phyloP scores from a whole-genome alignment of 2,797 vertebrate species.

The Danio albolineatus region DNA sequence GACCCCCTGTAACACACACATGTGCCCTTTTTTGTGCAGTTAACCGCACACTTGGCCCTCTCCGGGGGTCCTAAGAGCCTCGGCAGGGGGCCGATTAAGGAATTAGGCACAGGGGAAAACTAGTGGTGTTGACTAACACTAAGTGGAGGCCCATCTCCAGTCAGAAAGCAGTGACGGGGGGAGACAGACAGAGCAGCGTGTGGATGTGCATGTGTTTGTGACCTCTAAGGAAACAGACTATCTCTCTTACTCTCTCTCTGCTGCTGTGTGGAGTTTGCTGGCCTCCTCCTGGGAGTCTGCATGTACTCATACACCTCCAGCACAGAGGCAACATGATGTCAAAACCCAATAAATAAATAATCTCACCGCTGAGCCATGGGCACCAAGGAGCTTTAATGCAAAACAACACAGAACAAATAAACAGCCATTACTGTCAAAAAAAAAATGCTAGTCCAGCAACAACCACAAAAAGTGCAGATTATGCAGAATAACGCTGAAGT shows the following conservation, averaged over 20 bases:
- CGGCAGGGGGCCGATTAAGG: slow-evolving; percentile 53
- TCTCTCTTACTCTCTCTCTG: background rate
- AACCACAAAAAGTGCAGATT: background rate
- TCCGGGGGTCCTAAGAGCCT: slow-evolving; percentile 58
- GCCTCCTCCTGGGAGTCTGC: slow-evolving; percentile 14
- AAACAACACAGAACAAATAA: slow-evolving; percentile 36
- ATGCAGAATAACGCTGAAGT: background rate
- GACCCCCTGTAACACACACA: slow-evolving; percentile 48
- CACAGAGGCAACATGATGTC: slow-evolving; percentile 23
- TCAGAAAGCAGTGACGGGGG: slow-evolving; percentile 31
- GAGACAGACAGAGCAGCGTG: background rate
- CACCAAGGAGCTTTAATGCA: slow-evolving; percentile 36
- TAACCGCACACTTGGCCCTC: slow-evolving; percentile 60
- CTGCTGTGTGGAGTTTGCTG: slow-evolving; percentile 21
- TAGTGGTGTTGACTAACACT: slow-evolving; percentile 54
- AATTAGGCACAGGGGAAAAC: slow-evolving; percentile 55
- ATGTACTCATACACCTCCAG: slow-evolving; percentile 6
- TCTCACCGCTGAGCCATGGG: background rate
- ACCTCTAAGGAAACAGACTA: slow-evolving; percentile 17
- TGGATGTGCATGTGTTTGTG: slow-evolving; percentile 21
- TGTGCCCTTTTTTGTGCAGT: slow-evolving; percentile 54
- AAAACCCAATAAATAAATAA: slow-evolving; percentile 47
- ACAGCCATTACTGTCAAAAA: slow-evolving; percentile 32
- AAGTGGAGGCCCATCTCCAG: slow-evolving; percentile 54
- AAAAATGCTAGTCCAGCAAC: slow-evolving; percentile 19